Conservation (phyloP, 2,113 vertebrate genomes). For the Abramis brama region DNA sequence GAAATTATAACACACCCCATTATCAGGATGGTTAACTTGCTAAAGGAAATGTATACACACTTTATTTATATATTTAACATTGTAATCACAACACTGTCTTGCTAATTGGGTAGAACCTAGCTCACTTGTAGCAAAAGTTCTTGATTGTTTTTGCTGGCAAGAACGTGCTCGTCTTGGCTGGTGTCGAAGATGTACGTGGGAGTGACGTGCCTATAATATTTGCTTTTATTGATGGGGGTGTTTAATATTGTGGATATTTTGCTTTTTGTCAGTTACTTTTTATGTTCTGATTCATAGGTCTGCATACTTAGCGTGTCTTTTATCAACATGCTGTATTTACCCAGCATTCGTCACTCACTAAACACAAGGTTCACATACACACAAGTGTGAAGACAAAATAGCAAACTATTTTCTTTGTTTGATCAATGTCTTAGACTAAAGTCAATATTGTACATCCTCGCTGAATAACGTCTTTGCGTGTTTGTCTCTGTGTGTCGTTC, state of each 20-base stretch:
- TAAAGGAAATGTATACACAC: constrained; percentile 15
- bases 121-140: neutral
- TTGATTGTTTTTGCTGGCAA: constrained; percentile 27
- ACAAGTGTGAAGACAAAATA: neutral
- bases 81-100: constrained; percentile 33
- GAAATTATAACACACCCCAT: constrained; percentile 35
- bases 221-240: constrained; percentile 46
- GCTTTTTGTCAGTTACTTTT: constrained; percentile 50
- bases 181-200: constrained; percentile 4
- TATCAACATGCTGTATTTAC: constrained; percentile 50
- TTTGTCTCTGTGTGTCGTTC: neutral
- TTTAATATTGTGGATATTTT: constrained; percentile 47
- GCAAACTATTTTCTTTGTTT: constrained; percentile 29
- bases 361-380: constrained; percentile 18
- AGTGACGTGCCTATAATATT: constrained; percentile 43
- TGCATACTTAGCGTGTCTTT: constrained; percentile 44
- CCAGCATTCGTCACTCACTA: constrained; percentile 40
- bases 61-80: constrained; percentile 39
- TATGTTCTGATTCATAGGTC: constrained; percentile 44
- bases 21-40: constrained; percentile 22
- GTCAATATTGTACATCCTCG: constrained; percentile 22
- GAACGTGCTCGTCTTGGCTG: constrained; percentile 7
- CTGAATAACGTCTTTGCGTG: neutral
- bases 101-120: constrained; percentile 14
- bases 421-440: constrained; percentile 17